Evolutionary conservation across 2,888 invertebrate species (phyloP).

Genomic region (Drosophila imparisetae): DNA sequence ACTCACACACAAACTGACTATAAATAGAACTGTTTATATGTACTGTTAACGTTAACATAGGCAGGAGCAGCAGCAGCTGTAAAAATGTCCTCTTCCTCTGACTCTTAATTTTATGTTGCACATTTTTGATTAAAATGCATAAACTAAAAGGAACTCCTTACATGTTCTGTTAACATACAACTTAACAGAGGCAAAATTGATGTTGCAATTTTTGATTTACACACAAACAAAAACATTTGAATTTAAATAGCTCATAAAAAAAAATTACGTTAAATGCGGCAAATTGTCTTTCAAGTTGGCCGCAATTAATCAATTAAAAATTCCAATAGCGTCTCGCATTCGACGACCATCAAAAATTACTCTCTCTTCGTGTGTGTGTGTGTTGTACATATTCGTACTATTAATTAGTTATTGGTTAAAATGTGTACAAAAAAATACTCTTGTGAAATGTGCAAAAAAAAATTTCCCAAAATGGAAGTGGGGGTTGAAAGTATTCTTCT

Average conservation of each 20-base stretch:
- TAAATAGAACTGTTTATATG: slow-evolving; percentile 48
- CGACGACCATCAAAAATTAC: slow-evolving; percentile 65
- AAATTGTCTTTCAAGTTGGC: slow-evolving; percentile 62
- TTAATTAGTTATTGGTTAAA: slow-evolving; percentile 70
- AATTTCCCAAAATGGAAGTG: slow-evolving; percentile 28
- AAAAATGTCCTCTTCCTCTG: slow-evolving; percentile 3
- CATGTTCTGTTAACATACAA: slow-evolving; percentile 49
- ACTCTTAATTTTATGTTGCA: slow-evolving; percentile 5
- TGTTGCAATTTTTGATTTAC: slow-evolving; percentile 20
- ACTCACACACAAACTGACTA: slow-evolving; percentile 21
- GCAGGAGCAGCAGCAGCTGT: slow-evolving; percentile 2
- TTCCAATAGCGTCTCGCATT: slow-evolving; percentile 65
- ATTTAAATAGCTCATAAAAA: slow-evolving; percentile 59
- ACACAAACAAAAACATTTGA: neutral
- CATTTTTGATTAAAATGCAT: slow-evolving; percentile 1
- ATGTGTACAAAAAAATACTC: slow-evolving; percentile 41
- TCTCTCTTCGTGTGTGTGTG: slow-evolving; percentile 24
- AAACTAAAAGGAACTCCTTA: slow-evolving; percentile 35
- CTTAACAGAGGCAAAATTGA: slow-evolving; percentile 41
- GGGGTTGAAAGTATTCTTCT: neutral
- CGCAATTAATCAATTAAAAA: slow-evolving; percentile 77
- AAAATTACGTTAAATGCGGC: slow-evolving; percentile 57
- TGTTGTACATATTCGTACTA: slow-evolving; percentile 55
- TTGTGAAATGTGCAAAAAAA: slow-evolving; percentile 61
- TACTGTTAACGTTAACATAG: slow-evolving; percentile 39